Percentiles rank a stretch among this genome's conserved stretches.
These are phyloP conservation scores for Leptodactylus fuscus DNA, from an alignment of 2,113 vertebrate genomes.

Conservation along the genomic window DNA sequence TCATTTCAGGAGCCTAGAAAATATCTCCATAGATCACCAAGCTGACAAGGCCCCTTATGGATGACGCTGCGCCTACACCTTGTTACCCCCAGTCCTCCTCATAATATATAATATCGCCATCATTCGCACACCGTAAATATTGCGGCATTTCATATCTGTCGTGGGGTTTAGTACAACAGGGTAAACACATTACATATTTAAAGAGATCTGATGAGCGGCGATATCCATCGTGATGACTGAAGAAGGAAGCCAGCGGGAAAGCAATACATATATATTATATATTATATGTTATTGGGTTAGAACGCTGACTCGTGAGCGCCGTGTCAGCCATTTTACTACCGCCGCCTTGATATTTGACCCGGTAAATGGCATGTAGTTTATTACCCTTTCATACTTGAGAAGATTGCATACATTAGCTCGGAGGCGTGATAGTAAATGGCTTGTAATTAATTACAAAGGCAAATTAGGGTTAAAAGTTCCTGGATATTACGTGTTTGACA, in stretches of 20 bases:
- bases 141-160: not conserved
- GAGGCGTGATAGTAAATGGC: not conserved
- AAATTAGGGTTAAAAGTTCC: not conserved
- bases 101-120: constrained; percentile 15
- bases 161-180: not conserved
- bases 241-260: not conserved
- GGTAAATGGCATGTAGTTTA: constrained; percentile 8
- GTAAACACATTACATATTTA: constrained; percentile 18
- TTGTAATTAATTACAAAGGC: not conserved
- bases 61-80: not conserved
- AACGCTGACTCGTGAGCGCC: constrained; percentile 17
- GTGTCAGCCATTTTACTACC: not conserved
- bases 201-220: constrained; percentile 1
- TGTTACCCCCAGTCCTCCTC: not conserved
- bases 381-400: not conserved
- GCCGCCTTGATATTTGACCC: not conserved
- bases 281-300: not conserved
- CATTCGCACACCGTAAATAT: constrained; percentile 10
- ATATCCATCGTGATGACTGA: not conserved
- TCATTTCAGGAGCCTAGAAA: constrained; percentile 34
- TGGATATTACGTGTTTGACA: not conserved
- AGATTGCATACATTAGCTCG: not conserved
- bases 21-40: constrained; percentile 34
- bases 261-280: constrained; percentile 28
- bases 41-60: constrained; percentile 36